These are phyloP conservation scores for Parazoanthus darwini DNA, from an alignment of 92 coral and sea anemone genomes.

Conservation along the genomic window DNA sequence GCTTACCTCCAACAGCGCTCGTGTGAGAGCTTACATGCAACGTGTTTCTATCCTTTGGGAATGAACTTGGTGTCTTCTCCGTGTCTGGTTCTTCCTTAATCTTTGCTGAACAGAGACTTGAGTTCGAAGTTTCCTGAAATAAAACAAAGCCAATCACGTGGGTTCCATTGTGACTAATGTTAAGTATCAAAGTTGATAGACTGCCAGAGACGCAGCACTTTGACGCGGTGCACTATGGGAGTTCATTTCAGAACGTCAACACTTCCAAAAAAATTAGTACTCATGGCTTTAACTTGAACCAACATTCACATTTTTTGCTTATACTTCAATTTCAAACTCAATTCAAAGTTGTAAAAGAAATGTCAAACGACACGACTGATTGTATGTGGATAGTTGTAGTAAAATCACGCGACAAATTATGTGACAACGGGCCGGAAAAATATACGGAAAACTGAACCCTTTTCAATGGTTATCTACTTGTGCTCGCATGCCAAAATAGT, in stretches of 20 bases:
- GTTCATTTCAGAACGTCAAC: background rate
- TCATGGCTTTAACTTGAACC: background rate
- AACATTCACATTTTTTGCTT: background rate
- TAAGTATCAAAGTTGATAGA: background rate
- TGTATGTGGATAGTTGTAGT: background rate
- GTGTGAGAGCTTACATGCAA: background rate
- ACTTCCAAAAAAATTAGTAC: background rate
- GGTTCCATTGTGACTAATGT: background rate
- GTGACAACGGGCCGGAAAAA: constrained; percentile 6
- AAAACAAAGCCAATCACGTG: background rate
- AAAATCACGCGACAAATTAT: background rate
- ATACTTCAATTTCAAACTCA: background rate
- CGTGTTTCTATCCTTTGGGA: background rate
- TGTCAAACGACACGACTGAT: background rate
- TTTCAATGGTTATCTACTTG: background rate
- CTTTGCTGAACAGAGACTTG: constrained; percentile 9
- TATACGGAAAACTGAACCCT: background rate
- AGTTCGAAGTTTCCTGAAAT: constrained; percentile 21
- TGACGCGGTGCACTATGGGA: background rate
- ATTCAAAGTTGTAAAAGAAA: background rate
- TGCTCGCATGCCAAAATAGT: background rate
- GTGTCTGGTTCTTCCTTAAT: constrained; percentile 31
- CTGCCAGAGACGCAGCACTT: background rate
- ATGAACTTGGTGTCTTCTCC: background rate
- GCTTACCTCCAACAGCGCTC: background rate